Evolutionary conservation across 1,140 invertebrate species (phyloP).

Genomic region (Riptortus pedestris): DNA sequence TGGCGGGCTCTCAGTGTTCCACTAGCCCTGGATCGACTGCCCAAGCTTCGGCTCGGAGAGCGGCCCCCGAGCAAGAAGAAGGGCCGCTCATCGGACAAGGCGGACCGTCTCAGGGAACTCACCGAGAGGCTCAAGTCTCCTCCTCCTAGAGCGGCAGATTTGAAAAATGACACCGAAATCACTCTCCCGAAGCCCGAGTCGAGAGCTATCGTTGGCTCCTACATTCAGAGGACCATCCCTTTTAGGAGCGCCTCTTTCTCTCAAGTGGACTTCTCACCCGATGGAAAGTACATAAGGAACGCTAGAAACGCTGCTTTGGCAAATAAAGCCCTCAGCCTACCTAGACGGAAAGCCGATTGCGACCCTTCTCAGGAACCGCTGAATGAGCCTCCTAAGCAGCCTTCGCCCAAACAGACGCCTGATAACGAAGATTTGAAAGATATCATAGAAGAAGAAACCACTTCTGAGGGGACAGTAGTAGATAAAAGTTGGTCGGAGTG

Average conservation of each 20-base stretch:
- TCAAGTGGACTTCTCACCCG: slow-evolving; percentile 56
- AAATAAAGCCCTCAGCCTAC: slow-evolving; percentile 26
- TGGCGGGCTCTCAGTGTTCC: too few relatives aligned
- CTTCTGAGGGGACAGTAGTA: slow-evolving; percentile 4
- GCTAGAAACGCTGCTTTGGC: slow-evolving; percentile 17
- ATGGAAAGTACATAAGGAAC: slow-evolving; percentile 37
- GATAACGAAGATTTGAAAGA: slow-evolving; percentile 10
- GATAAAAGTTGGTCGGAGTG: background rate
- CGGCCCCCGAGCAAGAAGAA: slow-evolving; percentile 55
- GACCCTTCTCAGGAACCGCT: too few relatives aligned
- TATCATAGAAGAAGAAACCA: slow-evolving; percentile 13
- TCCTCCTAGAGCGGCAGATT: slow-evolving; percentile 36
- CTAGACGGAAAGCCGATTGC: slow-evolving; percentile 24
- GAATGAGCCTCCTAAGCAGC: background rate
- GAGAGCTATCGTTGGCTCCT: slow-evolving; percentile 45
- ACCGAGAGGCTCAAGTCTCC: slow-evolving; percentile 44
- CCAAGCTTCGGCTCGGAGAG: slow-evolving; percentile 62
- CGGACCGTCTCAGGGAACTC: slow-evolving; percentile 59
- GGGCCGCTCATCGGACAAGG: slow-evolving; percentile 45
- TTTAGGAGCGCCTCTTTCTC: slow-evolving; percentile 73
- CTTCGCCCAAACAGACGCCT: background rate
- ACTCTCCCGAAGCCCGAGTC: slow-evolving; percentile 47
- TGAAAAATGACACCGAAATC: slow-evolving; percentile 36
- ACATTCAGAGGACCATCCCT: slow-evolving; percentile 48
- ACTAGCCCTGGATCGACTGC: slow-evolving; percentile 58